Evolutionary conservation across 2,888 invertebrate genomes (phyloP), one percentile per base, ranked within the genome.

Genomic region (Tetrapedia diversipes): DNA sequence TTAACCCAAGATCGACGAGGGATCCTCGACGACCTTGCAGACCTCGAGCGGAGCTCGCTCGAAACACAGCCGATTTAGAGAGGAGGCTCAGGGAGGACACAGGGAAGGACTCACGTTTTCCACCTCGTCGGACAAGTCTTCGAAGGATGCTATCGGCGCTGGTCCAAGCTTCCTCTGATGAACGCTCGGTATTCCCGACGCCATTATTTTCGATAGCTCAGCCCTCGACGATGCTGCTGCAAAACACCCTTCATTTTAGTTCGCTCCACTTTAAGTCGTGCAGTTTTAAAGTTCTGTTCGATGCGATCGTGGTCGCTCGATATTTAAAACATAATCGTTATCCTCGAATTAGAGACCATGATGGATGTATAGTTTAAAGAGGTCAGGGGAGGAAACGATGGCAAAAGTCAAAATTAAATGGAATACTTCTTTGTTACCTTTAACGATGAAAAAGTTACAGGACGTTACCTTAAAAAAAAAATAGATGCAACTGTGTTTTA

Each of bases 91-190:
- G 64, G 80, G 76, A 74, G 56, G 81, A 73, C 60, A 75, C 80
- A 72, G 75, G 54, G 79, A 66, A 71, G 85, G 76, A 90, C 91
- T 91, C 87, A 92, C 91, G 88, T 91, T 92, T 88, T 91, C 95
- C 92, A 96, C 94, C 94, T 96, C 96, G 93, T 97, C 96, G 89
- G 96, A 96, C 92, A 95, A 94, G 94, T 97, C 97, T 94, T 98
- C 98, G 93, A 98, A 97, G 89, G 97, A 98, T 91, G 98, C 98
- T 92, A 98, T 96, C 91, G 98, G 98, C 90, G 98, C 98, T 91
- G 97, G 97, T 91, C 97, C 97, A 93, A 96, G 95, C 92, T 96
- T 95, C 93, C 95, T 94, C 93, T 96, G 96, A 87, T 90, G 90
- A 67, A 83, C 88, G 79, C 88, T 90, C 84, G 89, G 88, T 67